Base-by-base conservation (phyloP, 35 echinoderm and acorn worm genomes). In the Apostichopus parvimensis region DNA sequence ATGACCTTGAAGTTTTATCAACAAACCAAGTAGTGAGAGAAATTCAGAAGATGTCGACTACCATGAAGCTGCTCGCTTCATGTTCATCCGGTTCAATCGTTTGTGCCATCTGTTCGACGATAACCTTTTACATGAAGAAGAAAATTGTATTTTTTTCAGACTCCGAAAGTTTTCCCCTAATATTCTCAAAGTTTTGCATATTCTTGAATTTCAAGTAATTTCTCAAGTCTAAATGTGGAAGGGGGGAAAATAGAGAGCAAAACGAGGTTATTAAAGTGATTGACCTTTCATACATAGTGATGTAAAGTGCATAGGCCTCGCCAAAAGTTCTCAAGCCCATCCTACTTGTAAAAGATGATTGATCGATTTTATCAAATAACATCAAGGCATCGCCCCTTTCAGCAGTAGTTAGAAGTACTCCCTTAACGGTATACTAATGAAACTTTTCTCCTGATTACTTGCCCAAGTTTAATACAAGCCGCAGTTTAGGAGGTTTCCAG, bases 381-480 rank as follows among this genome's bases (percentile, higher is more conserved):
- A 22, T 24, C 15, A 18, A 75, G 71, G 17, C 71, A 75, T 75
- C 71, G 71, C 71, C 71, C 71, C 71, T n/a, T 75, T 75, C 80
- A 5, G 57, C 53, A 57, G 17, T 84, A 84, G 17, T 12, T 58
- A 9, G 55, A 84, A 84, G n/a, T 84, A 59, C 81, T 84, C 81
- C 81, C 81, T 23, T 56, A 84, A 84, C 81, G 57, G 81, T 59
- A 60, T 84, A 18, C 55, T 60, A 84, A 84, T 22, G 55, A 59
- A 84, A 84, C 81, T 84, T 84, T 60, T 84, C 55, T 59, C 15
- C 20, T 21, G 57, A 84, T 58, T 84, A 84, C 81, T 54, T 17
- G 78, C 18, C 81, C 54, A 84, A 84, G n/a, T 84, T 23, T 84
- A 60, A 56, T 15, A 58, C 15, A 3, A 84, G 56, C 54, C 81